These are phyloP conservation scores for Rhizomys pruinosus DNA, from an alignment of 2,113 vertebrate genomes.

Conservation along the genomic window DNA sequence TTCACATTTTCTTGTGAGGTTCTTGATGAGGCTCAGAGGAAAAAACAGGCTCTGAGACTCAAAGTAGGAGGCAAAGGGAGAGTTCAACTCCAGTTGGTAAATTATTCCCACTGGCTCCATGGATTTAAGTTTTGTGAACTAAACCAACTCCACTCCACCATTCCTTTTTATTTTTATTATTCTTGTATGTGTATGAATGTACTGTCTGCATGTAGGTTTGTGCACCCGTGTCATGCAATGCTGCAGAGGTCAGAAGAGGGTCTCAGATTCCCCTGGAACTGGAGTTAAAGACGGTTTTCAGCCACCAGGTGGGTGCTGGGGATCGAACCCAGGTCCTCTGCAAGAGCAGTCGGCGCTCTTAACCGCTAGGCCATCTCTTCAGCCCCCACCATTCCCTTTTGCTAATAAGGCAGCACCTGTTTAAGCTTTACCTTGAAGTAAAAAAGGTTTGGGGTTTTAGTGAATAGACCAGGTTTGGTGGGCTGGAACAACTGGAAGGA, in stretches of 20 bases:
- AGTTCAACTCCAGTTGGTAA: constrained; percentile 31
- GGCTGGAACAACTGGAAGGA: constrained; percentile 24
- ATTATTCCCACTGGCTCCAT: not conserved
- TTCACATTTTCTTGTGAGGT: constrained; percentile 16
- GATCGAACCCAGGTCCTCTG: no score
- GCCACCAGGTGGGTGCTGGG: no score
- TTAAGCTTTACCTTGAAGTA: constrained; percentile 28
- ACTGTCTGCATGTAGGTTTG: no score
- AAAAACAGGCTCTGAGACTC: not conserved
- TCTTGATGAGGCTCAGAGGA: not conserved
- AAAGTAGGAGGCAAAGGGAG: not conserved
- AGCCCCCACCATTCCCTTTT: not conserved
- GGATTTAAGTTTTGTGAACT: not conserved
- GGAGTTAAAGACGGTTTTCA: no score
- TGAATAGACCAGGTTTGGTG: constrained; percentile 10
- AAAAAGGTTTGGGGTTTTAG: not conserved
- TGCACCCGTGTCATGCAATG: no score
- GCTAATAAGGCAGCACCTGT: constrained; percentile 36
- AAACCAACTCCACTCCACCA: not conserved
- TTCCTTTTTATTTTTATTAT: no score
- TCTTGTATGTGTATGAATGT: no score
- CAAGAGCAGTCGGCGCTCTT: no score
- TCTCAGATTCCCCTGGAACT: no score
- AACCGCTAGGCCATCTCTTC: no score
- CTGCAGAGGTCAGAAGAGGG: no score